These are phyloP conservation scores for Unio pictorum DNA, from an alignment of 2,888 invertebrate genomes.

Conservation along the genomic window DNA sequence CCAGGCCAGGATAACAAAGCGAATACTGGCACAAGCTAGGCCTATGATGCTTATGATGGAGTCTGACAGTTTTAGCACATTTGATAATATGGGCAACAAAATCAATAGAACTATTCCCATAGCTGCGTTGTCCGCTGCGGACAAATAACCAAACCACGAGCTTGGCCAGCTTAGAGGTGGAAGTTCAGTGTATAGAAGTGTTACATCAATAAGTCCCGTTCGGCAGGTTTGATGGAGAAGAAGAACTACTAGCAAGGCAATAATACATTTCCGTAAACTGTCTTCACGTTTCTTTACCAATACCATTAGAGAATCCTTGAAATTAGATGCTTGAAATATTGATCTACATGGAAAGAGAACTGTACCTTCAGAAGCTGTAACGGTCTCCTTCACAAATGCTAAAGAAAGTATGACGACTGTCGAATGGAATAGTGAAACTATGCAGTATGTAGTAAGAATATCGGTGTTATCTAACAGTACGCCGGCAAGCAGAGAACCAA, in stretches of 20 bases:
- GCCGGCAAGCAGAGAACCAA: conserved; percentile 63
- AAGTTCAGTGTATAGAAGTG: conserved; percentile 60
- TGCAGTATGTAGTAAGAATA: conserved; percentile 52
- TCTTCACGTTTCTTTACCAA: conserved; percentile 46
- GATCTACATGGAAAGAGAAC: conserved; percentile 36
- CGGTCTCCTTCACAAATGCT: conserved; percentile 51
- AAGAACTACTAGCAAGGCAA: conserved; percentile 55
- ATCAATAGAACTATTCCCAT: conserved; percentile 63
- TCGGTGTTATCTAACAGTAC: conserved; percentile 48
- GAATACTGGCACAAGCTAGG: conserved; percentile 55
- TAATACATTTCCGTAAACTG: conserved; percentile 48
- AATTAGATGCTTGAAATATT: conserved; percentile 43
- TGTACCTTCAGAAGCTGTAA: conserved; percentile 34
- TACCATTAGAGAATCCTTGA: conserved; percentile 58
- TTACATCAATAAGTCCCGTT: conserved; percentile 65
- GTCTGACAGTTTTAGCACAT: conserved; percentile 53
- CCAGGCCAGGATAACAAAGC: conserved; percentile 52
- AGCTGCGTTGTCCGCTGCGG: conserved; percentile 66
- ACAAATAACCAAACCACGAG: conserved; percentile 65
- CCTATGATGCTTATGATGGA: conserved; percentile 59
- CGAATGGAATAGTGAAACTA: conserved; percentile 54
- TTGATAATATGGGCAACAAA: conserved; percentile 60
- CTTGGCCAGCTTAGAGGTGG: conserved; percentile 64
- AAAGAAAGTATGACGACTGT: conserved; percentile 52
- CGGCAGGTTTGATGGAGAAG: conserved; percentile 64